These are phyloP conservation scores for Hephaestus fuliginosus DNA, from an alignment of 2,797 vertebrate genomes.

Conservation along the genomic window DNA sequence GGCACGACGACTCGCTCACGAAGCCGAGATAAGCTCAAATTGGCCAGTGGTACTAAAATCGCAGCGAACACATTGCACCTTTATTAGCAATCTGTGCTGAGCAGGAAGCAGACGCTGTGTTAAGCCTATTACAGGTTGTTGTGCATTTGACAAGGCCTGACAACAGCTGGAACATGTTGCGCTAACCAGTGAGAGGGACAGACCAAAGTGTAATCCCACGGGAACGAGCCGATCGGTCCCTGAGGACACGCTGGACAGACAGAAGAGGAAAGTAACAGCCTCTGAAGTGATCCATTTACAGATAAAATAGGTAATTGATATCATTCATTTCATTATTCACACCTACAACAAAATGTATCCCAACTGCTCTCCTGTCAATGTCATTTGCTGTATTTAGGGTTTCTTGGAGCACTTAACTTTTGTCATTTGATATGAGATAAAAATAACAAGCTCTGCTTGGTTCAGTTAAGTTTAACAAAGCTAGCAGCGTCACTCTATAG, in stretches of 20 bases:
- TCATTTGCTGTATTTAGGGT: background rate
- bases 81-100: slow-evolving; percentile 80
- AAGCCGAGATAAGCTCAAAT: slow-evolving; percentile 64
- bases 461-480: background rate
- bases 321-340: background rate
- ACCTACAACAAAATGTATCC: background rate
- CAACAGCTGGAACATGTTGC: slow-evolving; percentile 74
- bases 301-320: background rate
- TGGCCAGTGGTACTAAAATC: slow-evolving; percentile 69
- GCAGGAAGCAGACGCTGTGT: slow-evolving; percentile 64
- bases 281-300: slow-evolving; percentile 19
- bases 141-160: slow-evolving; percentile 71
- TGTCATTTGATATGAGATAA: background rate
- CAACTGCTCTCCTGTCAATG: background rate
- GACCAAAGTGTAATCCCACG: slow-evolving; percentile 60
- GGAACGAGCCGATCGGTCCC: slow-evolving; percentile 49
- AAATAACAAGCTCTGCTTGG: background rate
- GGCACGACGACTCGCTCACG: slow-evolving; percentile 17
- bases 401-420: background rate
- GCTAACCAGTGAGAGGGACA: slow-evolving; percentile 49
- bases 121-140: slow-evolving; percentile 80
- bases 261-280: background rate
- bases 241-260: slow-evolving; percentile 16
- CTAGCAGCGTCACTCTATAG: background rate
- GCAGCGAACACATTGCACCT: slow-evolving; percentile 70